phyloP scores from a whole-genome alignment of 1,140 invertebrate species.

The Brachionus asplanchnoidis region DNA sequence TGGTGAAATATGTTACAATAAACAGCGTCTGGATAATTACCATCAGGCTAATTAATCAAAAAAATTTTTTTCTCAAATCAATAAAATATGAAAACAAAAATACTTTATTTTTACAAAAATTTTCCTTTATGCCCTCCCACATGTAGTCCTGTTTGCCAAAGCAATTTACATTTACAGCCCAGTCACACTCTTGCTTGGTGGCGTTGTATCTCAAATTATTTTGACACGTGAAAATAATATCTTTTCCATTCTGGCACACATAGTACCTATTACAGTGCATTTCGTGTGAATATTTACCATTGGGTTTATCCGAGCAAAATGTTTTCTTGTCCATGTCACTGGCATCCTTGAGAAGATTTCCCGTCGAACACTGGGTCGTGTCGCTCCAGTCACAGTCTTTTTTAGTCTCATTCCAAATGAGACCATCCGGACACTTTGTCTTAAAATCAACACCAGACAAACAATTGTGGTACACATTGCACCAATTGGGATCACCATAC shows the following conservation, averaged over 20 bases:
- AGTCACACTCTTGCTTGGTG: slow-evolving; percentile 40
- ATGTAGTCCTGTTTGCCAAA: slow-evolving; percentile 42
- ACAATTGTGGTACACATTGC: slow-evolving; percentile 41
- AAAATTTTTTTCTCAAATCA: background rate
- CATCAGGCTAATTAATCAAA: slow-evolving; percentile 27
- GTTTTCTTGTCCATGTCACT: slow-evolving; percentile 15
- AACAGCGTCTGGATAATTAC: slow-evolving; percentile 40
- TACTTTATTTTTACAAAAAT: slow-evolving; percentile 40
- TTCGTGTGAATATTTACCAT: slow-evolving; percentile 42
- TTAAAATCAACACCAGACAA: slow-evolving; percentile 39
- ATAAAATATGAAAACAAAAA: background rate
- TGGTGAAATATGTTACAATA: slow-evolving; percentile 42
- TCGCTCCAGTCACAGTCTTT: slow-evolving; percentile 41
- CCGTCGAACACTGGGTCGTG: slow-evolving; percentile 22
- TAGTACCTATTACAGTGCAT: slow-evolving; percentile 41
- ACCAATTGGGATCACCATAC: slow-evolving; percentile 37
- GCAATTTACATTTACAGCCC: slow-evolving; percentile 41
- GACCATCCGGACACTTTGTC: slow-evolving; percentile 28
- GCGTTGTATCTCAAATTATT: slow-evolving; percentile 37
- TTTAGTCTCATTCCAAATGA: slow-evolving; percentile 38
- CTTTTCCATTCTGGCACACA: slow-evolving; percentile 41
- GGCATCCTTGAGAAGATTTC: slow-evolving; percentile 21
- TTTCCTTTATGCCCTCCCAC: slow-evolving; percentile 41
- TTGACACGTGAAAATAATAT: slow-evolving; percentile 39
- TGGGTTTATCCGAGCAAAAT: slow-evolving; percentile 36